Evolutionary conservation across 2,113 vertebrate species (phyloP).

Genomic region (Calyptomena viridis): DNA sequence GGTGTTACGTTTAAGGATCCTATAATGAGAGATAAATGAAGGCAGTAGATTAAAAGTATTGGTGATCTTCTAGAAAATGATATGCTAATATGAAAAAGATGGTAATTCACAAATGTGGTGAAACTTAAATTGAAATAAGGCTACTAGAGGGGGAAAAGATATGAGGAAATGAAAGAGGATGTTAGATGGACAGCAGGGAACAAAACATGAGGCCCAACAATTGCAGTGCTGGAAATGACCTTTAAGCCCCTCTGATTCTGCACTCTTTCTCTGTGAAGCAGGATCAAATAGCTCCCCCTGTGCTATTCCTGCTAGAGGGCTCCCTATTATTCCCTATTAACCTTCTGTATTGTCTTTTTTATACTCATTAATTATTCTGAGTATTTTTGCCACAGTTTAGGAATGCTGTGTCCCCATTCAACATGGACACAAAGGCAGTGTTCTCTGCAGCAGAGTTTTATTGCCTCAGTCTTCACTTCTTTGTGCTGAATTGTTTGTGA

Average conservation of each 20-base stretch:
- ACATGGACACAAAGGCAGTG: background rate
- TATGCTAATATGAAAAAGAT: background rate
- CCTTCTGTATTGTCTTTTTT: background rate
- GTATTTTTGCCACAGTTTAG: background rate
- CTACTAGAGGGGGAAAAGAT: background rate
- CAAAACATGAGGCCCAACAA: background rate
- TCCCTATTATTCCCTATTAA: background rate
- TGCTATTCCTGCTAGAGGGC: background rate
- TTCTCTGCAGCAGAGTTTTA: background rate
- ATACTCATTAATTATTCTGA: background rate
- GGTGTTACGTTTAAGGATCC: background rate
- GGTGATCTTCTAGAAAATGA: background rate
- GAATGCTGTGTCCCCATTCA: background rate
- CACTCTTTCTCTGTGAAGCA: background rate
- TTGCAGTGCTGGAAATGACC: background rate
- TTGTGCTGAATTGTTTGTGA: background rate
- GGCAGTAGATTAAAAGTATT: background rate
- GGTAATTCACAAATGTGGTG: background rate
- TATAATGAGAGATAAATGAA: background rate
- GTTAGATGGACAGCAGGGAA: background rate
- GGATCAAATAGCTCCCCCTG: background rate
- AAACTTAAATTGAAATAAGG: background rate
- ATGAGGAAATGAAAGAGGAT: background rate
- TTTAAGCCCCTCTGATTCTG: background rate
- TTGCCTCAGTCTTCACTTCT: background rate